Evolutionary conservation across 2,797 vertebrate species (phyloP).

Genomic region (Limosa lapponica): DNA sequence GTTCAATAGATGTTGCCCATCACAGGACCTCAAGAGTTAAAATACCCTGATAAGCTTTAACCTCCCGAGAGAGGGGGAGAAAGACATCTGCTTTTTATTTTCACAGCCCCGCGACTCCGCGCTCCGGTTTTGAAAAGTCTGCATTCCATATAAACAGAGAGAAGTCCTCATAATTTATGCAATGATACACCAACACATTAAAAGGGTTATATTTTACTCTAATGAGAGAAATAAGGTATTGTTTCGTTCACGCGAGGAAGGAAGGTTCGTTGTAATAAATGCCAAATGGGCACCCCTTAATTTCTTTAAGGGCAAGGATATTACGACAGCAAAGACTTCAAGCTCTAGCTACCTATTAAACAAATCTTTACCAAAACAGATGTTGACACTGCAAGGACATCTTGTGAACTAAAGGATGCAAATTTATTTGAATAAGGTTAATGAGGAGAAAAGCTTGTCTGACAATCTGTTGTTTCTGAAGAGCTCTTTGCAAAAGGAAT

Average conservation of each 20-base stretch:
- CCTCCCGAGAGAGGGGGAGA: conserved; percentile 35
- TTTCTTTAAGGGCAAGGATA: conserved; percentile 52
- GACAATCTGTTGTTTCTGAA: not conserved
- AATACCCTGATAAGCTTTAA: conserved; percentile 35
- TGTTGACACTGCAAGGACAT: not conserved
- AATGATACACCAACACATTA: conserved; percentile 72
- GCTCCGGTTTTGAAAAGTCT: conserved; percentile 73
- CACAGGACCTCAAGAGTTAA: conserved; percentile 66
- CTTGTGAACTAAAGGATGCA: not conserved
- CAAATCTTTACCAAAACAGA: conserved; percentile 17
- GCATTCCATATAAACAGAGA: conserved; percentile 76
- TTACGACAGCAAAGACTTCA: conserved; percentile 19
- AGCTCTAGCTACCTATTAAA: conserved; percentile 3
- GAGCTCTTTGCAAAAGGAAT: not conserved
- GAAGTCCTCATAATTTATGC: conserved; percentile 77
- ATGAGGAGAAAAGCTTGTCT: not conserved
- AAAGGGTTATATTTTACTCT: conserved; percentile 78
- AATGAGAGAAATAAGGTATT: conserved; percentile 77
- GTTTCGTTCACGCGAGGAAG: conserved; percentile 71
- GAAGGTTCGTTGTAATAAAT: conserved; percentile 70
- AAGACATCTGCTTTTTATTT: conserved; percentile 86
- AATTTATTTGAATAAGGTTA: not conserved
- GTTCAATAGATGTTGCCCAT: not conserved
- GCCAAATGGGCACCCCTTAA: conserved; percentile 71
- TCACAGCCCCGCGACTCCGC: conserved; percentile 48